Percentiles rank a stretch among this genome's conserved stretches.
Evolutionary conservation across 2,888 invertebrate species (phyloP).

Genomic region (Ceratothoa steindachneri): DNA sequence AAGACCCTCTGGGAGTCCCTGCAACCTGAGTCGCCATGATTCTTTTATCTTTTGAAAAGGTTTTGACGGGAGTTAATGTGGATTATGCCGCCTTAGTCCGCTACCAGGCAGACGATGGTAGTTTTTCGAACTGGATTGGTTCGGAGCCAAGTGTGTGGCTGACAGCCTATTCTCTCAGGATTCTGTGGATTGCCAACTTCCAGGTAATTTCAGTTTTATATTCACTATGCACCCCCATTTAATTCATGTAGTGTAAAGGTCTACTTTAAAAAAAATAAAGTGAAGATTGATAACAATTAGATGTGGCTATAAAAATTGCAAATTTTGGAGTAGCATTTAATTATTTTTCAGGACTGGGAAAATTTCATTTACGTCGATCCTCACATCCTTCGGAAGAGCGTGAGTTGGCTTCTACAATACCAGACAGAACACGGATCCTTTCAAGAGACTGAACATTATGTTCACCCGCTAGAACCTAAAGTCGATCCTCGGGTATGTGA

Average conservation of each 20-base stretch:
- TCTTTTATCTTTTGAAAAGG: too few species aligned
- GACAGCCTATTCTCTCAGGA: constrained; percentile 82
- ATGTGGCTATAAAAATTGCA: too few species aligned
- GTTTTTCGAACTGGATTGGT: constrained; percentile 62
- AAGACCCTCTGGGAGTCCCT: too few species aligned
- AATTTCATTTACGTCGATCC: constrained; percentile 92
- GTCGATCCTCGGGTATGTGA: constrained; percentile 49
- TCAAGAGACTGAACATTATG: constrained; percentile 49
- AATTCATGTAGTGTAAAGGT: too few species aligned
- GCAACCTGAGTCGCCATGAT: too few species aligned
- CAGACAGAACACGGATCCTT: constrained; percentile 83
- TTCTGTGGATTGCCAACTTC: constrained; percentile 86
- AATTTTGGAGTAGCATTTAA: not conserved
- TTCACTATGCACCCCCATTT: too few species aligned
- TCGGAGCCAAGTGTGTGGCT: constrained; percentile 84
- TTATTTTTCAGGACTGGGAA: constrained; percentile 75
- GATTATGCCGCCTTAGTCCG: constrained; percentile 45
- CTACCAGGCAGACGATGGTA: constrained; percentile 36
- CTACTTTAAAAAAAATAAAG: too few species aligned
- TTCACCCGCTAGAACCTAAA: constrained; percentile 49
- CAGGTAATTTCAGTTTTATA: constrained; percentile 61
- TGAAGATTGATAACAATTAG: too few species aligned
- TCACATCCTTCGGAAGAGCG: constrained; percentile 74
- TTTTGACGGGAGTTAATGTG: constrained; percentile 37
- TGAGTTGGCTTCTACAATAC: constrained; percentile 78